Conservation (phyloP, 2,113 vertebrate species). For the Phocoena phocoena region DNA sequence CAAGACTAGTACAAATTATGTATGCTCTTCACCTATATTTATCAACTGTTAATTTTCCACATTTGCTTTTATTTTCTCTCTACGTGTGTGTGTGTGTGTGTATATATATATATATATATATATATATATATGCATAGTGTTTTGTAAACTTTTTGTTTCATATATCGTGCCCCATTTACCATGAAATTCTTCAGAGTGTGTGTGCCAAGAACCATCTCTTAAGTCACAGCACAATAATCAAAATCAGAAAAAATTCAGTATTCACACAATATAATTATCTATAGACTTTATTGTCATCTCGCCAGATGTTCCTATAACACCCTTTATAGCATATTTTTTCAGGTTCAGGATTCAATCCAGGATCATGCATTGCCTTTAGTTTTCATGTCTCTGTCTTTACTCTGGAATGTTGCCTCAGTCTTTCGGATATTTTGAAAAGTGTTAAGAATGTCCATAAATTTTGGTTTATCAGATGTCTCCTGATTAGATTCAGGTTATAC, state of each 20-base stretch:
- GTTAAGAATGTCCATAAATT: neutral
- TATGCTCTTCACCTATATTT: neutral
- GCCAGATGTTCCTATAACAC: neutral
- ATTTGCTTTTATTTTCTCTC: neutral
- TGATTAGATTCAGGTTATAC: neutral
- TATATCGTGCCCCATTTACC: neutral
- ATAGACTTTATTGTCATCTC: neutral
- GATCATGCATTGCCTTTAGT: neutral
- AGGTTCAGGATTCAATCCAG: neutral
- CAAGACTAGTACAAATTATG: neutral
- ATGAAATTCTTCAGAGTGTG: neutral
- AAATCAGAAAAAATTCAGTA: conserved; percentile 11
- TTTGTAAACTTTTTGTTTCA: neutral
- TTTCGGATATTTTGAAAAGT: neutral
- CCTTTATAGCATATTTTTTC: neutral
- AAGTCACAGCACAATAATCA: neutral
- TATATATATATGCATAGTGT: neutral
- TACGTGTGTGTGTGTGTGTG: neutral
- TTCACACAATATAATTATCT: neutral
- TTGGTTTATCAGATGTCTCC: neutral
- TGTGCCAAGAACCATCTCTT: conserved; percentile 13
- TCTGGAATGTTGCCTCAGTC: neutral
- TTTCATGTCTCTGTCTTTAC: neutral
- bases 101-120: no score
- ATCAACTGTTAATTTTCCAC: neutral